Conservation (phyloP, 35 echinoderm and acorn worm species). For the Apostichopus parvimensis region DNA sequence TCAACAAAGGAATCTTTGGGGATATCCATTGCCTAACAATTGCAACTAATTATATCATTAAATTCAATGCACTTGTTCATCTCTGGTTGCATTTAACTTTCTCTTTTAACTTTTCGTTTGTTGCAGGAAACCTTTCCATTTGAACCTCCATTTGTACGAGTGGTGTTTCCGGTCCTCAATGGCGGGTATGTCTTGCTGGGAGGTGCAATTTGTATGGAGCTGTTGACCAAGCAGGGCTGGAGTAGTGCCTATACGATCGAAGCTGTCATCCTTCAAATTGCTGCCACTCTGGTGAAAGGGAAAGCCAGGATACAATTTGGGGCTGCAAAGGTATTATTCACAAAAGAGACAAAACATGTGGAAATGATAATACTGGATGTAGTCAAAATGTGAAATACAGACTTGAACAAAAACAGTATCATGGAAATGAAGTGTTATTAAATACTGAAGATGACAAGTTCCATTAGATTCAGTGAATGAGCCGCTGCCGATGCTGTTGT, state of each 20-base stretch:
- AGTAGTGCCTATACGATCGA: constrained; percentile 99
- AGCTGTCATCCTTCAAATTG: constrained; percentile 98
- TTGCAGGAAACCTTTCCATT: constrained; percentile 90
- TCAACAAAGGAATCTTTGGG: too few relatives aligned
- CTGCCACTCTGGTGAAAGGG: constrained; percentile 98
- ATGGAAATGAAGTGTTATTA: too few relatives aligned
- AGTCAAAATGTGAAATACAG: too few relatives aligned
- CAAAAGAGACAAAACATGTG: too few relatives aligned
- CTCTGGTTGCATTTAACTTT: neutral
- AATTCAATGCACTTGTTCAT: too few relatives aligned
- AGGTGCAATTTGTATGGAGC: constrained; percentile 97
- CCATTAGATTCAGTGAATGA: too few relatives aligned
- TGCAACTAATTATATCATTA: too few relatives aligned
- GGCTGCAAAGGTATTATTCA: constrained; percentile 80
- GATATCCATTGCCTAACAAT: too few relatives aligned
- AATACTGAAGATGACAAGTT: too few relatives aligned
- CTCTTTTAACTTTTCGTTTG: neutral
- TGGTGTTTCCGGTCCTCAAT: constrained; percentile 83
- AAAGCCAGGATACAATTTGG: constrained; percentile 99
- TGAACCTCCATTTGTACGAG: constrained; percentile 93
- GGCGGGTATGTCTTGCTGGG: constrained; percentile 95
- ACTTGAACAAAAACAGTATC: too few relatives aligned
- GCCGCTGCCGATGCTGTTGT: too few relatives aligned
- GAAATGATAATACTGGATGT: too few relatives aligned
- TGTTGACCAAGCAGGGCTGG: constrained; percentile 97